Evolutionary conservation across 2,888 invertebrate genomes (phyloP).

Genomic region (Galeruca laticollis): DNA sequence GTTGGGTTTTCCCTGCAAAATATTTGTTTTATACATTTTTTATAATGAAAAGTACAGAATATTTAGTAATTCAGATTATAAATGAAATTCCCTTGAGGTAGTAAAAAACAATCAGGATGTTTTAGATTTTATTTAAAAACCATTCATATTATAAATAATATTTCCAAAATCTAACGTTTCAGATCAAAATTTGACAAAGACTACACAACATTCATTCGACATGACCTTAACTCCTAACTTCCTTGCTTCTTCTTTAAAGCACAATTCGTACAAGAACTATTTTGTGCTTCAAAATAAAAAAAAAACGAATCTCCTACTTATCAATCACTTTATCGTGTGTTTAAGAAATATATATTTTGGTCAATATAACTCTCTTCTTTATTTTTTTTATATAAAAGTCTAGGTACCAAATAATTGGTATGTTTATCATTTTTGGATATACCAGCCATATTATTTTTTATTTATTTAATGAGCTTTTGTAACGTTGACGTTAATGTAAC

Average conservation of each 20-base stretch:
- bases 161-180: slow-evolving; percentile 54
- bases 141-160: slow-evolving; percentile 53
- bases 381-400: slow-evolving; percentile 11
- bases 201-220: slow-evolving; percentile 58
- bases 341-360: slow-evolving; percentile 50
- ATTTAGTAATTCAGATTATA: too few species aligned
- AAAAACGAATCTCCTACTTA: slow-evolving; percentile 42
- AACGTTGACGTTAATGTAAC: background rate
- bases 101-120: slow-evolving; percentile 11
- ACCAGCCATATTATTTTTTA: slow-evolving; percentile 1
- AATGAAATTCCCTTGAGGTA: too few species aligned
- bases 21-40: too few species aligned
- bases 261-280: slow-evolving; percentile 57
- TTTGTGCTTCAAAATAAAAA: slow-evolving; percentile 46
- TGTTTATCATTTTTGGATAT: background rate
- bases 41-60: too few species aligned
- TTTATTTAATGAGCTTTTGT: background rate
- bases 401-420: slow-evolving; percentile 21
- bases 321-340: slow-evolving; percentile 38
- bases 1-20: too few species aligned
- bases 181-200: slow-evolving; percentile 55
- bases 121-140: slow-evolving; percentile 53
- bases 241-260: slow-evolving; percentile 49
- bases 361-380: slow-evolving; percentile 47
- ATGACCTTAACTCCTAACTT: slow-evolving; percentile 53